Percentiles rank a stretch among this genome's conserved stretches.
phyloP scores from a whole-genome alignment of 2,113 vertebrate species.

The Acanthisitta chloris region DNA sequence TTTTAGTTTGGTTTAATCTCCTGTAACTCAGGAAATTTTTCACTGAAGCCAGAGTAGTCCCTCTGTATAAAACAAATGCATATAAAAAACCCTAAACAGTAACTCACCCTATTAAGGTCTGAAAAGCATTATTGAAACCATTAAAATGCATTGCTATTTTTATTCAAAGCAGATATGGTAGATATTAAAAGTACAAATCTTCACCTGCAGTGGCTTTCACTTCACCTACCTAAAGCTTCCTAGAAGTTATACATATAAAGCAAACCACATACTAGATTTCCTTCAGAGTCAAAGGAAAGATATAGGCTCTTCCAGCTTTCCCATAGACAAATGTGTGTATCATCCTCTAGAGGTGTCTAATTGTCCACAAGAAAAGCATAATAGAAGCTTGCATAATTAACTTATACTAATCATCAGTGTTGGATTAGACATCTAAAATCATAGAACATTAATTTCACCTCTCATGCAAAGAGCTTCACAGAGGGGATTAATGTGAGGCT shows the following conservation, averaged over 20 bases:
- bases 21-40: background rate
- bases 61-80: background rate
- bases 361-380: background rate
- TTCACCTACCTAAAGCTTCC: background rate
- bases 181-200: background rate
- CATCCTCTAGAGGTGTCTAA: background rate
- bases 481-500: background rate
- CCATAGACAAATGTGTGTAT: background rate
- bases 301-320: background rate
- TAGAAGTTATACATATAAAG: background rate
- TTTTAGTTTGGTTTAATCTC: slow-evolving; percentile 13
- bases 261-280: background rate
- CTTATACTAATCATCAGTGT: background rate
- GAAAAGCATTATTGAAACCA: background rate
- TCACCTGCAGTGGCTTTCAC: background rate
- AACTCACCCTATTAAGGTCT: background rate
- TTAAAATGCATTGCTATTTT: background rate
- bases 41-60: background rate
- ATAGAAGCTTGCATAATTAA: background rate
- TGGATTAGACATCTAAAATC: background rate
- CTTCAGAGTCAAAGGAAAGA: background rate
- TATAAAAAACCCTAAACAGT: background rate
- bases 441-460: background rate
- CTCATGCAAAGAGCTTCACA: background rate
- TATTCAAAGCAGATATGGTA: background rate